Evolutionary conservation across 1,140 invertebrate species (phyloP), one percentile per base, ranked within the genome.

Genomic region (Gonioctena quinquepunctata): DNA sequence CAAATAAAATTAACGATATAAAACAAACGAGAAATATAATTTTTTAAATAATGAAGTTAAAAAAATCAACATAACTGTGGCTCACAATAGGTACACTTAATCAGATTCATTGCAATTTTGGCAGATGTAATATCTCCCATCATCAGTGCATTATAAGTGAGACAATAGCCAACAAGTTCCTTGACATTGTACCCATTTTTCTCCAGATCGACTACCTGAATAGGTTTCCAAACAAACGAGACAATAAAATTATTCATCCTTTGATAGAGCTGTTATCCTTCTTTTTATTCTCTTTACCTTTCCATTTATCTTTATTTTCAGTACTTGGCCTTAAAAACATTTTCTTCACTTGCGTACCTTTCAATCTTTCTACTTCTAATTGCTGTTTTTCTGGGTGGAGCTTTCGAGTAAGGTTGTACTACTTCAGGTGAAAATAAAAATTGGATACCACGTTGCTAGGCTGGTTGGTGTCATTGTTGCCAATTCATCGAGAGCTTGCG

Each of bases 151-250:
- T 48, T 69, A 60, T 72, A 69, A 63, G 42, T 77, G 75, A n/a
- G 73, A 59, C 71, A 70, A 78, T 25, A 62, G 50, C 63, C 66
- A 67, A 72, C 75, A 76, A n/a, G 2, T 52, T 60, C 8, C 11
- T 11, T 52, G 54, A 65, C 75, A 76, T 73, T 75, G 70, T 26
- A 75, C 61, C 70, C 70, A 72, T 52, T 74, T 60, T 62, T 74
- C 74, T 23, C 70, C 49, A 1, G 72, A 54, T 50, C 52, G 64
- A 63, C 74, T 76, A 7, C 49, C 56, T 60, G 49, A 59, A 71
- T 69, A 76, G 22, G 65, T 3, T 68, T 28, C 25, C 48, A 74
- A 7, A 68, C 73, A 74, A 48, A 75, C 68, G 23, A 75, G 8
- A 71, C 73, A 74, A 23, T 11, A 60, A 56, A 33, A 75, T 27